A percentile compares a stretch with the other conserved stretches of the same genome.
Conservation (phyloP, 2,113 vertebrate genomes). For the Murina feae region DNA sequence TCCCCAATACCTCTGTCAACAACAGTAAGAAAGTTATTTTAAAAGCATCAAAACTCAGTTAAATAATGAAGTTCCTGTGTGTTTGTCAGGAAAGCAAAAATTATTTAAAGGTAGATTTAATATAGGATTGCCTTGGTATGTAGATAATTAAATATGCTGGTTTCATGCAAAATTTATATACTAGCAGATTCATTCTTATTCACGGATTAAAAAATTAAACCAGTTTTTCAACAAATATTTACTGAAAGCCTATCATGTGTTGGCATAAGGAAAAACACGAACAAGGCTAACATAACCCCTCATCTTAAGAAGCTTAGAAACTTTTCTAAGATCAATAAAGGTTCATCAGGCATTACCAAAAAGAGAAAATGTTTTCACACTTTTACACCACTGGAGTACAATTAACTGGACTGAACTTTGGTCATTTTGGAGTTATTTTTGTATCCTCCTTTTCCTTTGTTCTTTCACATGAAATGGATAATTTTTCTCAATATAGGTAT, state of each 20-base stretch:
- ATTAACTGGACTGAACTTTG: not conserved
- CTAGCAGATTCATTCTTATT: not conserved
- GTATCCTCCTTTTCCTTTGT: not conserved
- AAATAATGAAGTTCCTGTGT: not conserved
- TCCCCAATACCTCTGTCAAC: not conserved
- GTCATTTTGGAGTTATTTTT: not conserved
- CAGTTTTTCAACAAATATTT: not conserved
- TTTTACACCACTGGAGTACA: not conserved
- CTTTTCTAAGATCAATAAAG: not conserved
- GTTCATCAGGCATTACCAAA: not conserved
- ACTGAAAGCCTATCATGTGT: not conserved
- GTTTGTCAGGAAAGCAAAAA: not conserved
- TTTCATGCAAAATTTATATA: not conserved
- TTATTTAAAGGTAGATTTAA: not conserved
- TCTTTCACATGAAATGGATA: not conserved
- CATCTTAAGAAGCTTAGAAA: not conserved
- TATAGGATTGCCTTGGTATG: not conserved
- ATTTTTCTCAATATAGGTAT: not conserved
- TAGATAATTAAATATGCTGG: not conserved
- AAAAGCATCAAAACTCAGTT: not conserved
- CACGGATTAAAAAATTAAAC: not conserved
- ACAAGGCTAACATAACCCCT: not conserved
- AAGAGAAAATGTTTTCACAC: not conserved
- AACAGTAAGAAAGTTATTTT: conserved; percentile 1
- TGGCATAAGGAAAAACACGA: not conserved